Percentiles rank a stretch among this genome's conserved stretches.
Evolutionary conservation across 1,140 invertebrate genomes (phyloP).

Genomic region (Thaumetopoea pityocampa): DNA sequence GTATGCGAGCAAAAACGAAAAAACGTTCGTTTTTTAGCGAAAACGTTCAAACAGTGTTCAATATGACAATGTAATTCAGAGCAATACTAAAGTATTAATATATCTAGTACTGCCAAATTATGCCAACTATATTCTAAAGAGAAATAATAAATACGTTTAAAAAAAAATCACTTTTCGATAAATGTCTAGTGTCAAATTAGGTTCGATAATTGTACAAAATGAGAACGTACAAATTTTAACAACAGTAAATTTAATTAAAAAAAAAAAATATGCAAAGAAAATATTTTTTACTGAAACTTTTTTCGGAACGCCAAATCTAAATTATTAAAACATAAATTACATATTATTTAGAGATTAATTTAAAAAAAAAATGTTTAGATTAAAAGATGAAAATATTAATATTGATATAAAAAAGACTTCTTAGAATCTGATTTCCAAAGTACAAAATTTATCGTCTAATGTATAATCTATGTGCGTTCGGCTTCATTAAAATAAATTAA

Average conservation of each 20-base stretch:
- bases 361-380: constrained; percentile 56
- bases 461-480: constrained; percentile 69
- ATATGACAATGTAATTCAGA: constrained; percentile 73
- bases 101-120: constrained; percentile 73
- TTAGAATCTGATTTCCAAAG: constrained; percentile 71
- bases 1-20: constrained; percentile 30
- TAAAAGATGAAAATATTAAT: constrained; percentile 62
- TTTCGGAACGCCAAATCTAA: constrained; percentile 74
- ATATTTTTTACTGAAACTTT: constrained; percentile 73
- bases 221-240: constrained; percentile 73
- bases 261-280: constrained; percentile 60
- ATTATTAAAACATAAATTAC: constrained; percentile 52
- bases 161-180: constrained; percentile 63
- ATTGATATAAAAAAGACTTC: constrained; percentile 63
- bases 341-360: constrained; percentile 71
- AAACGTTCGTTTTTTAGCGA: constrained; percentile 38
- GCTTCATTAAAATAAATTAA: constrained; percentile 53
- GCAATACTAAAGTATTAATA: constrained; percentile 75
- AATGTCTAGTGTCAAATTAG: constrained; percentile 75
- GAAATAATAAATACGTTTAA: constrained; percentile 55
- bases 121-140: constrained; percentile 72
- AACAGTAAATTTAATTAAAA: constrained; percentile 65
- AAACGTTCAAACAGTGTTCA: constrained; percentile 64
- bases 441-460: constrained; percentile 70
- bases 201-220: constrained; percentile 73